Base-by-base conservation (phyloP, 2,888 invertebrate species). In the Neoascia interrupta region DNA sequence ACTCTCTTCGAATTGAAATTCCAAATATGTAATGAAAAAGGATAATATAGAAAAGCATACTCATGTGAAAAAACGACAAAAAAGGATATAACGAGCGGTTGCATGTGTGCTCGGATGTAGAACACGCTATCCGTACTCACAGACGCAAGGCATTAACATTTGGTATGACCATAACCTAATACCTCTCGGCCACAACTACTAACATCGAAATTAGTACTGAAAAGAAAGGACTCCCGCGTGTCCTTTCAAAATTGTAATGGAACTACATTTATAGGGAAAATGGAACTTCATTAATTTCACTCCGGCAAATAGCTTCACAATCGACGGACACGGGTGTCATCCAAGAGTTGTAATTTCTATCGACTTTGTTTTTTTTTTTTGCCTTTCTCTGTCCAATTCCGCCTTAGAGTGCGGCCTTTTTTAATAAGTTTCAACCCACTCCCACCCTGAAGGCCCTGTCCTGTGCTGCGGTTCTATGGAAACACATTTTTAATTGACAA, bases 241-340 rank as follows among this genome's bases (percentile, higher is more conserved):
- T 70, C 70, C 63, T 53, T 76, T 66, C 16, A 21, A 13, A 54
- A 60, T 43, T 26, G 39, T 64, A 58, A 64, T 53, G 26, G 31
- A 23, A 39, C 45, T 47, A 43, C 23, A 43, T 28, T 37, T 43
- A 53, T 39, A 45, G 31, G 45, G 47, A 54, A 31, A 70, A 60
- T 60, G 54, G 43, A 70, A 54, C 51, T 66, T 70, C 70, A 70
- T 70, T 76, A 64, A 70, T 41, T 60, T 64, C 45, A 76, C 53
- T 76, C 53, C 36, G 60, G 53, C 58, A 60, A 76, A 66, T 76
- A 41, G 41, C 45, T 76, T 60, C 49, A 41, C 70, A 54, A 53
- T 66, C 47, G 60, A 23, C 58, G 75, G 75, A 70, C 70, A 54
- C 47, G 39, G n/a, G 51, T 58, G 51, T 63, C 58, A 39, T 58